Percentiles rank a stretch among this genome's conserved stretches.
phyloP scores from a whole-genome alignment of 2,888 invertebrate genomes.

The Macaria liturata region DNA sequence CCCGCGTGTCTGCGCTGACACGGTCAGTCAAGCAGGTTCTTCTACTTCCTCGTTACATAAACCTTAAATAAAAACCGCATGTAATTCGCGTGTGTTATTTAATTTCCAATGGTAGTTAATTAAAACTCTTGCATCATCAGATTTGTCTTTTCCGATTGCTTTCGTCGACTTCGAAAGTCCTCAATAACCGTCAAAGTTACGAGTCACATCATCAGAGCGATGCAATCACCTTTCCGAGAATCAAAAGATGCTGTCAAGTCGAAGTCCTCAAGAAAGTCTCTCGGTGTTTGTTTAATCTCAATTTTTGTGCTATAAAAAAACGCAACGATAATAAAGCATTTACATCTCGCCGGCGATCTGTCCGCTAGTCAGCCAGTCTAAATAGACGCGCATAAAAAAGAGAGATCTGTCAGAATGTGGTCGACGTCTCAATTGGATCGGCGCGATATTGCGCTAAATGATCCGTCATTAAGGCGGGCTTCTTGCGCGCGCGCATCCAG shows the following conservation, averaged over 20 bases:
- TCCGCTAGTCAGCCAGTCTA: conserved; percentile 47
- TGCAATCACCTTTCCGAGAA: background rate
- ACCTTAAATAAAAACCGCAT: conserved; percentile 13
- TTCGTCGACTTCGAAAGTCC: conserved; percentile 13
- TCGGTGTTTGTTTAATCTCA: conserved; percentile 16
- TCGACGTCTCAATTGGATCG: conserved; percentile 62
- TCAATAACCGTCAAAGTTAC: conserved; percentile 8
- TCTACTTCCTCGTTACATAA: conserved; percentile 28
- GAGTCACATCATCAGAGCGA: background rate
- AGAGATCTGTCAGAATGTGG: conserved; percentile 51
- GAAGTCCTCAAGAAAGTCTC: conserved; percentile 19
- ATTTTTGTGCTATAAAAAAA: conserved; percentile 17
- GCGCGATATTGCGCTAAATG: conserved; percentile 60
- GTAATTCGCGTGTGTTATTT: conserved; percentile 23
- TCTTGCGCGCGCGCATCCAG: conserved; percentile 40
- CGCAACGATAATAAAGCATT: conserved; percentile 15
- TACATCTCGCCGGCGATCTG: conserved; percentile 21
- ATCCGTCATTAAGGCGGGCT: conserved; percentile 60
- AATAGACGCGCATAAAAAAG: conserved; percentile 52
- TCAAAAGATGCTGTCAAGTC: conserved; percentile 10
- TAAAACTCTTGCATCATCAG: conserved; percentile 22
- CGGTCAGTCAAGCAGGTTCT: conserved; percentile 18
- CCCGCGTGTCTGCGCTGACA: conserved; percentile 9
- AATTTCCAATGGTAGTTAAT: conserved; percentile 27
- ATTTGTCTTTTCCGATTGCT: conserved; percentile 14